Evolutionary conservation across 1,140 invertebrate species (phyloP).

Genomic region (Nephotettix cincticeps): DNA sequence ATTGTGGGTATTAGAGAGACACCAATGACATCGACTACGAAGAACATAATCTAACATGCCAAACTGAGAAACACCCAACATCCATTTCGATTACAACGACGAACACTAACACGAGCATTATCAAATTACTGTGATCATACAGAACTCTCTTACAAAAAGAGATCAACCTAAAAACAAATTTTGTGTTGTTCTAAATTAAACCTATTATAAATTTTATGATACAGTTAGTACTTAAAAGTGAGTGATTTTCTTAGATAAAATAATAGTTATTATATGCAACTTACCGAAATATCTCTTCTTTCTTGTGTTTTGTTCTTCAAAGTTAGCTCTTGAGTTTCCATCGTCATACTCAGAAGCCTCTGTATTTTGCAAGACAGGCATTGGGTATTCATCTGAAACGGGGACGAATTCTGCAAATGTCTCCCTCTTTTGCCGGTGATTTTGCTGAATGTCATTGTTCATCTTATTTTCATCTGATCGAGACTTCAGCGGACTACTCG

Average conservation of each 20-base stretch:
- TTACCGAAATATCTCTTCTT: slow-evolving; percentile 39
- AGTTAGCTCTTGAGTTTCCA: slow-evolving; percentile 13
- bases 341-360: slow-evolving; percentile 33
- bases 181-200: no score
- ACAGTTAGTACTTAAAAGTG: no score
- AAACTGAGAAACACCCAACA: not conserved
- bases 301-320: slow-evolving; percentile 25
- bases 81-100: not conserved
- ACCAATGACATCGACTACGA: slow-evolving; percentile 19
- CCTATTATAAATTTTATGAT: no score
- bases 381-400: slow-evolving; percentile 34
- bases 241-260: no score
- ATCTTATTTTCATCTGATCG: slow-evolving; percentile 13
- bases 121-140: no score
- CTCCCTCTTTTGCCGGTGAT: slow-evolving; percentile 36
- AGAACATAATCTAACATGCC: slow-evolving; percentile 15
- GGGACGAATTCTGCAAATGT: slow-evolving; percentile 24
- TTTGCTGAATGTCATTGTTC: slow-evolving; percentile 11
- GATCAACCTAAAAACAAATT: no score
- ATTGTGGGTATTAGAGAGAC: not conserved
- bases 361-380: slow-evolving; percentile 37
- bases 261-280: not conserved
- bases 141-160: no score
- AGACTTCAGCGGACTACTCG: not conserved
- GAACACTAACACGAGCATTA: no score